phyloP scores from a whole-genome alignment of 2,113 vertebrate species.

The Mus pahari region DNA sequence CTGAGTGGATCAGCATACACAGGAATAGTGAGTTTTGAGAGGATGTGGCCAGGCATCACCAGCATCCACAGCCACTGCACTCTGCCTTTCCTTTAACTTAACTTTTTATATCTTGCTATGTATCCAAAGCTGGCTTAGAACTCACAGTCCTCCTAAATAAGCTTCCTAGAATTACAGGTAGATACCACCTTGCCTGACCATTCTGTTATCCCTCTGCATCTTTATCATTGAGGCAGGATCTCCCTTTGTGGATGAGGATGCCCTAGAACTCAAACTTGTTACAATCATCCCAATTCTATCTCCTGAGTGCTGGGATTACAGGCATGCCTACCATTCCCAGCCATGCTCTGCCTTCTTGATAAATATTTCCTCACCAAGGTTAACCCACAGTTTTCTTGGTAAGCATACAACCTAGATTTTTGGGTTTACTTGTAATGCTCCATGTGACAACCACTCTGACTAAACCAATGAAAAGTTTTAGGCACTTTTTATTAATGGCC shows the following conservation, averaged over 20 bases:
- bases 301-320: neutral
- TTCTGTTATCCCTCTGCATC: neutral
- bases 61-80: neutral
- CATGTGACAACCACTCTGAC: neutral
- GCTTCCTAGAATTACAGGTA: neutral
- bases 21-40: neutral
- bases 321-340: neutral
- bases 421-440: neutral
- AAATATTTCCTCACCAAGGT: fast-evolving
- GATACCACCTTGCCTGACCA: neutral
- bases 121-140: neutral
- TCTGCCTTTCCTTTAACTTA: neutral
- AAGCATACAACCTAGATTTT: neutral
- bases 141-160: neutral
- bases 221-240: neutral
- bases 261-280: neutral
- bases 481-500: neutral
- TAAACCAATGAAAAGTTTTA: neutral
- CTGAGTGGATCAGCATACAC: neutral
- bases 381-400: neutral
- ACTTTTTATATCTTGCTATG: neutral
- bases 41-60: neutral
- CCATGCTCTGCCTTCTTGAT: neutral
- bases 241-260: neutral
- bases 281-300: neutral